Evolutionary conservation across 2,888 invertebrate species (phyloP).

Genomic region (Agrotis segetum): DNA sequence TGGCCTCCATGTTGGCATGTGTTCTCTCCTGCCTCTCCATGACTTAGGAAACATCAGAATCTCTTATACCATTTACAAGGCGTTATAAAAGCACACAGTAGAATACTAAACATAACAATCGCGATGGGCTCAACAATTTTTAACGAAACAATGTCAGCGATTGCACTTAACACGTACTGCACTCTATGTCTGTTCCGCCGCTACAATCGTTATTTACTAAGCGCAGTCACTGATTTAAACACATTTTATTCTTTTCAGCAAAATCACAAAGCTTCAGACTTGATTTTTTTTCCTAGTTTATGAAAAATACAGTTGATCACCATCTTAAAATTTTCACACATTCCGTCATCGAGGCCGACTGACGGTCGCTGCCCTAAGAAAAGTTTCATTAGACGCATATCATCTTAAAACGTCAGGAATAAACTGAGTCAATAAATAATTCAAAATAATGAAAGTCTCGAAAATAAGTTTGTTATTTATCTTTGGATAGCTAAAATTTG

Average conservation of each 20-base stretch:
- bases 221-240: constrained; percentile 69
- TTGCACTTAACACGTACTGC: constrained; percentile 84
- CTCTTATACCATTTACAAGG: constrained; percentile 83
- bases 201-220: constrained; percentile 60
- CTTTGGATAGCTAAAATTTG: fast-evolving
- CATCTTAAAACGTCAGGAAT: constrained; percentile 28
- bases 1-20: constrained; percentile 92
- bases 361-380: constrained; percentile 87
- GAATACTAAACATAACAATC: constrained; percentile 88
- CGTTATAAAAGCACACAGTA: constrained; percentile 82
- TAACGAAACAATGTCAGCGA: constrained; percentile 90
- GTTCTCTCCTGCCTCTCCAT: constrained; percentile 89
- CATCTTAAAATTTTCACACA: constrained; percentile 90
- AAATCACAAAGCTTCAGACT: constrained; percentile 74
- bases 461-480: background rate
- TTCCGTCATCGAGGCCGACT: constrained; percentile 90
- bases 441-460: background rate
- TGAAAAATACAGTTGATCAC: constrained; percentile 88
- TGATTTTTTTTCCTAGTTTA: constrained; percentile 73
- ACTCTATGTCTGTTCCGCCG: constrained; percentile 74
- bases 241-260: constrained; percentile 72
- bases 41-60: constrained; percentile 89
- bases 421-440: background rate
- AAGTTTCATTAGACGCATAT: constrained; percentile 75
- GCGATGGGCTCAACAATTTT: constrained; percentile 85